Conservation (phyloP, 2,888 invertebrate species). For the Tetropium fuscum region DNA sequence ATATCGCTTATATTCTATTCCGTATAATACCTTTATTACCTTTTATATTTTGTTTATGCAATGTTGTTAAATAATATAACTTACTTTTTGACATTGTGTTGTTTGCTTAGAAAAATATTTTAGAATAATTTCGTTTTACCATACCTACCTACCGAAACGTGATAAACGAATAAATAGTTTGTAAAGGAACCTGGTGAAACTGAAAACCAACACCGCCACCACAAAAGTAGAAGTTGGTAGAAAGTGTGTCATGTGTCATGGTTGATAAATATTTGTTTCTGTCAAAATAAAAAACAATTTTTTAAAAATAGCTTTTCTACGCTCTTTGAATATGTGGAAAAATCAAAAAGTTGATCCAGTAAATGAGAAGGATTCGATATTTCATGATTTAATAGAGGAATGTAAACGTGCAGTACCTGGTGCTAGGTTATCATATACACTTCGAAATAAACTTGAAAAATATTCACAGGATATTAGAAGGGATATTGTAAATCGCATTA, state of each 20-base stretch:
- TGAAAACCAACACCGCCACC: too few species aligned
- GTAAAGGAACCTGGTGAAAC: conserved; percentile 3
- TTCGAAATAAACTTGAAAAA: conserved; percentile 70
- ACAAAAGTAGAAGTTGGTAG: conserved; percentile 17
- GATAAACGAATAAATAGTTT: too few species aligned
- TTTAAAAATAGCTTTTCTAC: conserved; percentile 31
- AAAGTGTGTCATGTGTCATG: conserved; percentile 32
- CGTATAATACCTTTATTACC: too few species aligned
- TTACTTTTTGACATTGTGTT: too few species aligned
- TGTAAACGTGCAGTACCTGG: conserved; percentile 77
- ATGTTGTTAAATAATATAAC: too few species aligned
- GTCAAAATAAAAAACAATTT: conserved; percentile 42
- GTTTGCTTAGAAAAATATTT: too few species aligned
- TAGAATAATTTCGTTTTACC: too few species aligned
- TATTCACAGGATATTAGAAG: conserved; percentile 73
- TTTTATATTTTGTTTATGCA: too few species aligned
- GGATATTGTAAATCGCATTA: conserved; percentile 76
- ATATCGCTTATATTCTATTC: too few species aligned
- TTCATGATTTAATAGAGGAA: conserved; percentile 75
- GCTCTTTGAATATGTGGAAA: conserved; percentile 57
- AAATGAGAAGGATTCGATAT: conserved; percentile 67
- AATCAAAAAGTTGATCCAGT: conserved; percentile 57
- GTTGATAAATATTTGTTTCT: conserved; percentile 20
- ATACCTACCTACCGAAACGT: too few species aligned
- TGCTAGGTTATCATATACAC: conserved; percentile 71